Evolutionary conservation across 1,140 invertebrate genomes (phyloP).

Genomic region (Acromyrmex charruanus): DNA sequence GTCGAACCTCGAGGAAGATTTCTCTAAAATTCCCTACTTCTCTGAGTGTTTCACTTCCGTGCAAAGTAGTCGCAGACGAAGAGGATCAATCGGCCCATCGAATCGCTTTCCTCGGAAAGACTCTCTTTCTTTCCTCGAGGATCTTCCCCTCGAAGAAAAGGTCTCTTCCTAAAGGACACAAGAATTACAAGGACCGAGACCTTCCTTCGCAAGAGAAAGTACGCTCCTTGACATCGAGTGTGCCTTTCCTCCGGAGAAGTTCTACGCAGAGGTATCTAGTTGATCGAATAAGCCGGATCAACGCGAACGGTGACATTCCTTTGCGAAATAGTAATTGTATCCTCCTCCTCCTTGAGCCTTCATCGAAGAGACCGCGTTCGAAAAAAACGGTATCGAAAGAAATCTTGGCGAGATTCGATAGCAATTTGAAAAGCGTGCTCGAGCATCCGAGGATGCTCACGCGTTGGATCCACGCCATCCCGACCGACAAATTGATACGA

Average conservation of each 20-base stretch:
- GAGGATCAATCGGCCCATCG: not conserved
- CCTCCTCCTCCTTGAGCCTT: not conserved
- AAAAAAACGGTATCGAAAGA: not conserved
- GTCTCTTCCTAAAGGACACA: not conserved
- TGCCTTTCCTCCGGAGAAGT: not conserved
- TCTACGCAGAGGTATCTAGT: constrained; percentile 13
- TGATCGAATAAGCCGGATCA: not conserved
- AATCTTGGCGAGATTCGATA: not conserved
- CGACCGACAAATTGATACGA: not conserved
- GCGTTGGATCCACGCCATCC: not conserved
- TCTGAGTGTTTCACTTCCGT: not conserved
- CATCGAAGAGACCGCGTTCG: not conserved
- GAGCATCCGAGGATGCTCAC: not conserved
- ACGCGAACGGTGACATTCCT: not conserved
- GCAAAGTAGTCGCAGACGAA: not conserved
- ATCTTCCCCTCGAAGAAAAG: not conserved
- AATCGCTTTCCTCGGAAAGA: not conserved
- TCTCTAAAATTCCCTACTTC: not conserved
- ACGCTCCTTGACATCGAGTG: not conserved
- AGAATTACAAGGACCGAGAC: not conserved
- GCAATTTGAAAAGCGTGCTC: not conserved
- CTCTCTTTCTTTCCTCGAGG: no score
- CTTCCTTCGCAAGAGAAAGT: not conserved
- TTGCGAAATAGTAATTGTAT: not conserved
- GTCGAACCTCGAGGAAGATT: not conserved